These are phyloP conservation scores for Eremobia ochroleuca DNA, from an alignment of 2,888 invertebrate species.

Conservation along the genomic window DNA sequence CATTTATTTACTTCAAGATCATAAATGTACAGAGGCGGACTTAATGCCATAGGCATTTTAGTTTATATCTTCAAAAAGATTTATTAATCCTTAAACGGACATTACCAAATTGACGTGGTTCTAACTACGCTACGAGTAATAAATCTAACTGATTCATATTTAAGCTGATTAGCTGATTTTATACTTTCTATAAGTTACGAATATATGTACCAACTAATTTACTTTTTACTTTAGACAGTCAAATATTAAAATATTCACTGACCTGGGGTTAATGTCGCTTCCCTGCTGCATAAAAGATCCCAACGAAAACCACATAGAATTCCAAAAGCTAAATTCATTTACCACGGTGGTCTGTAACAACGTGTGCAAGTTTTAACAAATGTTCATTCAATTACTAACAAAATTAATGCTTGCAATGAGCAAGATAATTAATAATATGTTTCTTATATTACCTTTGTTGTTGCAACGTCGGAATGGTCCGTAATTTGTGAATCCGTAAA, in stretches of 20 bases:
- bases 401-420: conserved; percentile 11
- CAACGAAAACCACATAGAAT: conserved; percentile 99
- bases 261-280: conserved; percentile 98
- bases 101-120: background rate
- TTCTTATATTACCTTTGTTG: conserved; percentile 74
- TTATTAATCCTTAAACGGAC: background rate
- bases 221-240: conserved; percentile 59
- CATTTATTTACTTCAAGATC: too few species aligned
- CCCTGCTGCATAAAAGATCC: conserved; percentile 99
- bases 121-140: background rate
- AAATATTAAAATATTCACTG: conserved; percentile 80
- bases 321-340: conserved; percentile 98
- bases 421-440: background rate
- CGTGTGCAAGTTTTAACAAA: conserved; percentile 55
- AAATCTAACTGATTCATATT: background rate
- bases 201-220: conserved; percentile 19
- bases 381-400: conserved; percentile 51
- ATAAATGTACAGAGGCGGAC: too few species aligned
- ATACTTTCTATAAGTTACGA: background rate
- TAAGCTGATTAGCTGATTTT: background rate
- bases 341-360: conserved; percentile 92
- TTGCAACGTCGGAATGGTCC: conserved; percentile 77
- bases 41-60: too few species aligned
- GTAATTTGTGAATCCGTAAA: conserved; percentile 77
- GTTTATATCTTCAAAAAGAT: background rate